Percentiles rank a stretch among this genome's conserved stretches.
phyloP scores from a whole-genome alignment of 2,113 vertebrate genomes.

The Corynorhinus townsendii region DNA sequence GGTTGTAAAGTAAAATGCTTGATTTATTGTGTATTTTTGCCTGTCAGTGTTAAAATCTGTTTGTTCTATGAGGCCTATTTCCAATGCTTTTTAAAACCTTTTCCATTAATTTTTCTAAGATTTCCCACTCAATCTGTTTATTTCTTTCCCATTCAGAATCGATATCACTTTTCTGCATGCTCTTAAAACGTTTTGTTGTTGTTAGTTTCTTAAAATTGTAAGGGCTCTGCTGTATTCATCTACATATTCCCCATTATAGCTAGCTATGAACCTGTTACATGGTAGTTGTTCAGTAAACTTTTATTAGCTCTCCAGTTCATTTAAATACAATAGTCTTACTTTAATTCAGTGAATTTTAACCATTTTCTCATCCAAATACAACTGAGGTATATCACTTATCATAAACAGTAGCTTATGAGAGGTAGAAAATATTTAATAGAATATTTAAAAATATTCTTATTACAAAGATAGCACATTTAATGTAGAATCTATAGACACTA shows the following conservation, averaged over 20 bases:
- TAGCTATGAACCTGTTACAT: background rate
- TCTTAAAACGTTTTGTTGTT: background rate
- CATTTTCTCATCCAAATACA: background rate
- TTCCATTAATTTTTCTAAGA: conserved; percentile 1
- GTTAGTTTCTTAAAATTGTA: background rate
- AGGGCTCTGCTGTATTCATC: background rate
- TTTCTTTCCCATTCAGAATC: background rate
- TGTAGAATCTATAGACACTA: background rate
- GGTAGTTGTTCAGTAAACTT: background rate
- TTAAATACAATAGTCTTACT: conserved; percentile 6
- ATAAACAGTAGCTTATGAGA: background rate
- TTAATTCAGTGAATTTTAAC: background rate
- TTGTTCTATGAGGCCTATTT: background rate
- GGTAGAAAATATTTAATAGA: background rate
- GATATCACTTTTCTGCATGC: background rate
- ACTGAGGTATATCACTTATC: background rate
- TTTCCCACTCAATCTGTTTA: background rate
- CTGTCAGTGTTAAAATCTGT: background rate
- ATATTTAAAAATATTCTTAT: background rate
- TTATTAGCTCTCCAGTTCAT: background rate
- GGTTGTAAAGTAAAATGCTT: conserved; percentile 17
- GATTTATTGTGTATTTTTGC: background rate
- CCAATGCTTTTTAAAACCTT: background rate
- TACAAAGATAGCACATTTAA: background rate
- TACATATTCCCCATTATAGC: background rate